These are phyloP conservation scores for Oscheius sp. DNA, from an alignment of 2,888 invertebrate genomes.

Conservation along the genomic window DNA sequence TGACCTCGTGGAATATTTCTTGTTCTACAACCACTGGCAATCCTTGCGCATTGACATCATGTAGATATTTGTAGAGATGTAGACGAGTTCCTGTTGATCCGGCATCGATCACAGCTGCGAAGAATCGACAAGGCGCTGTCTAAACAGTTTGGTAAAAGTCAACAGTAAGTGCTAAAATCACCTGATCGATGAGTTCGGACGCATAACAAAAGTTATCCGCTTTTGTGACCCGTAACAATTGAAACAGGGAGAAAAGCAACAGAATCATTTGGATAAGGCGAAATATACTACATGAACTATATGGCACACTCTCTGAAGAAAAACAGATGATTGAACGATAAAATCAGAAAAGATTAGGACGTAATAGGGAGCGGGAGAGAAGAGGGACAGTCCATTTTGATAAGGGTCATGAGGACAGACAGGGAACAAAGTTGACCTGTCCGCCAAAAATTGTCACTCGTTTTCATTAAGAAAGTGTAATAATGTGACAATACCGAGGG, in stretches of 20 bases:
- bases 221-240: not conserved
- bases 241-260: not conserved
- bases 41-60: slow-evolving; percentile 46
- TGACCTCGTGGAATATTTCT: slow-evolving; percentile 83
- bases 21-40: slow-evolving; percentile 83
- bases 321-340: slow-evolving; percentile 19
- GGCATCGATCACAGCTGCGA: slow-evolving; percentile 72
- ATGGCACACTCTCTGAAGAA: slow-evolving; percentile 17
- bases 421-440: not conserved
- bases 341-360: slow-evolving; percentile 5
- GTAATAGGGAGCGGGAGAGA: not conserved
- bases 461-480: too few species aligned
- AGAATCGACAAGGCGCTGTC: slow-evolving; percentile 65
- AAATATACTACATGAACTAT: not conserved
- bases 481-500: too few species aligned
- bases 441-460: too few species aligned
- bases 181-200: slow-evolving; percentile 9
- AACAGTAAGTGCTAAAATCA: not conserved
- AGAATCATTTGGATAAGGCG: not conserved
- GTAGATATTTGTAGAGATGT: slow-evolving; percentile 67
- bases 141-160: slow-evolving; percentile 25
- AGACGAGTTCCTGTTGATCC: slow-evolving; percentile 72
- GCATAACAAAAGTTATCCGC: slow-evolving; percentile 16
- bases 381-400: not conserved
- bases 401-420: slow-evolving; percentile 19